Base-by-base conservation (phyloP, 2,888 invertebrate species). In the Tetanocera ferruginea region DNA sequence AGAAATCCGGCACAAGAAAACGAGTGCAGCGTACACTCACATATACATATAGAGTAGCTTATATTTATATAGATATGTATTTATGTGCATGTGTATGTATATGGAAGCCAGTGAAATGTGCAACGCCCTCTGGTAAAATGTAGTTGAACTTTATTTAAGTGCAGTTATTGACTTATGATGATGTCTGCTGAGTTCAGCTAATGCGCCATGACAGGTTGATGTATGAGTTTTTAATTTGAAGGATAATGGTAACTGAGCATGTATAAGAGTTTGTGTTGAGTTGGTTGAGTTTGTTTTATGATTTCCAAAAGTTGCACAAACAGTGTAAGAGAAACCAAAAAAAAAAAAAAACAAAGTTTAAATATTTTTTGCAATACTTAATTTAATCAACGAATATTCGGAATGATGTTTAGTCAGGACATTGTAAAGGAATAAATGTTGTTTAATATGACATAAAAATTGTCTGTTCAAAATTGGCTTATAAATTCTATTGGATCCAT, bases 141-240 rank as follows among this genome's bases (percentile, higher is more conserved):
- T 34, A 34, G 66, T 31, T 66, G 31, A 34, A 60, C 60, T 28
- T 34, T 31, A 66, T 34, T 66, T 34, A 17, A 34, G 34, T 66
- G 66, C 34, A 34, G 66, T 17, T 37, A 34, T 34, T 43, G 67
- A 67, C 37, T 67, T 31, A 67, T 43, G 67, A 67, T 43, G 43
- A 37, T 49, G 67, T 34, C 49, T 23, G 37, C 67, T 67, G 67
- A 19, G 49, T 67, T 49, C 37, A 67, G 67, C 23, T 34, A 67
- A 67, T 67, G 67, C 49, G 37, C 49, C 34, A 28, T 52, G 55
- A 19, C 31, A 34, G 17, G 17, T 52, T 71, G 57, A 55, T 71
- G 51, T 70, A 55, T 70, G 37, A 43, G n/a, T 71, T 49, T 43
- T 62, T 62, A 62, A 62, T 62, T 62, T 25, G 60, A 62, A 25